Percentiles rank a stretch among this genome's conserved stretches.
Conservation (phyloP, 2,888 invertebrate genomes). For the Xestoiulus laeticollis region DNA sequence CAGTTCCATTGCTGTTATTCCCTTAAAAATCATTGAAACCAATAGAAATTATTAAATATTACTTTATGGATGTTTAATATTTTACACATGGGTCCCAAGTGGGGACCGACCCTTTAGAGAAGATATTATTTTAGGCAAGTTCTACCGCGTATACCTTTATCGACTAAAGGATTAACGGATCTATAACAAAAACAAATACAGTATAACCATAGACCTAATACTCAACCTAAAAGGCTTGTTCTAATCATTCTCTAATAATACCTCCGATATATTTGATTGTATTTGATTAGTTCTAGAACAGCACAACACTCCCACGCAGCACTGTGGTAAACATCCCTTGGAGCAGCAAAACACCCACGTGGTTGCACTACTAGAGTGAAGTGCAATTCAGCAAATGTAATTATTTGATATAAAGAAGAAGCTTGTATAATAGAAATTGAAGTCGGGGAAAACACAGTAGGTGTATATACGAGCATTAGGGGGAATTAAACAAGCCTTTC, state of each 20-base stretch:
- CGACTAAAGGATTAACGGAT: too few relatives aligned
- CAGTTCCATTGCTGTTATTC: too few relatives aligned
- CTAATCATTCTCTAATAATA: not conserved
- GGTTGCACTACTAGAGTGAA: not conserved
- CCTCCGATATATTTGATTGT: not conserved
- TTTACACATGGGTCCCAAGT: too few relatives aligned
- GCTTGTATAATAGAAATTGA: not conserved
- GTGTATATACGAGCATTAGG: not conserved
- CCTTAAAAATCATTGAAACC: too few relatives aligned
- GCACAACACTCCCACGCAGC: not conserved
- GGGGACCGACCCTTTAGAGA: too few relatives aligned
- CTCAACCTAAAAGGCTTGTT: not conserved
- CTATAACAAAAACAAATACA: too few relatives aligned
- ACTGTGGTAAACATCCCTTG: not conserved
- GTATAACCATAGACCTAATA: not conserved
- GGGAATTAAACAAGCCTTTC: slow-evolving; percentile 16
- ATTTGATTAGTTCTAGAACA: not conserved
- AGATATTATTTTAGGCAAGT: too few relatives aligned
- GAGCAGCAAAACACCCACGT: not conserved
- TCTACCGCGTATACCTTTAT: too few relatives aligned
- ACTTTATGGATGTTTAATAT: too few relatives aligned
- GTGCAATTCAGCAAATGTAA: slow-evolving; percentile 14
- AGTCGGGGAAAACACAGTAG: not conserved
- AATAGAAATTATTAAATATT: too few relatives aligned
- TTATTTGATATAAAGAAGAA: not conserved